Evolutionary conservation across 1,140 invertebrate genomes (phyloP).

Genomic region (Lordiphosa clarofinis): DNA sequence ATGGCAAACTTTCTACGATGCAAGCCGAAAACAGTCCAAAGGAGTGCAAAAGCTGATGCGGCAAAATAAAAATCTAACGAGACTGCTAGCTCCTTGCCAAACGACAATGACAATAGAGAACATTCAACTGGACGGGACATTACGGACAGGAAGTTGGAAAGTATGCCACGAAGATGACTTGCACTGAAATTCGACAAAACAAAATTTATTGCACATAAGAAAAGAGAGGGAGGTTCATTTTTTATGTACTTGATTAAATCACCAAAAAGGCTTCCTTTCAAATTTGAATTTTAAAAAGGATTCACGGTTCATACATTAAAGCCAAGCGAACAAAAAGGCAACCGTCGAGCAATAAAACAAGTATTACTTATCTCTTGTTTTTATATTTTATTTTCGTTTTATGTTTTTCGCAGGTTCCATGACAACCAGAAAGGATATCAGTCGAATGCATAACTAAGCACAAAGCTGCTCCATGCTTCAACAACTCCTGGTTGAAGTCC

Average conservation of each 20-base stretch:
- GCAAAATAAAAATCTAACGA: conserved; percentile 25
- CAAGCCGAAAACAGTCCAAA: conserved; percentile 15
- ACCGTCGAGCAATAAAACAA: conserved; percentile 30
- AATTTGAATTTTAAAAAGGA: neutral
- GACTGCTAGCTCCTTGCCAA: neutral
- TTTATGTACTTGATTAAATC: too few species aligned
- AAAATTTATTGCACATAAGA: conserved; percentile 4
- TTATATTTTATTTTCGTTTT: neutral
- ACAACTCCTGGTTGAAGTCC: conserved; percentile 21
- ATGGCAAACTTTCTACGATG: conserved; percentile 1
- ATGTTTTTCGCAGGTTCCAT: neutral
- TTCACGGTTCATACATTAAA: conserved; percentile 15
- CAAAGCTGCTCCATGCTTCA: conserved; percentile 34
- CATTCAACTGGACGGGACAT: conserved; percentile 27
- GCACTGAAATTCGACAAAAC: conserved; percentile 6
- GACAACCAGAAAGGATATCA: conserved; percentile 25
- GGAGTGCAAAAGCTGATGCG: conserved; percentile 45
- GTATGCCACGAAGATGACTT: neutral
- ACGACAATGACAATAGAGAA: conserved; percentile 24
- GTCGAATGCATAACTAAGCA: conserved; percentile 52
- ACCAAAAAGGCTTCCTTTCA: too few species aligned
- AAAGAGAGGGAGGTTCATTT: too few species aligned
- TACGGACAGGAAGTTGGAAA: conserved; percentile 28
- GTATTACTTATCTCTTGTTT: conserved; percentile 17
- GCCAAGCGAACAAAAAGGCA: conserved; percentile 5